These are phyloP conservation scores for Baryphthengus martii DNA, from an alignment of 2,113 vertebrate species.

Conservation along the genomic window DNA sequence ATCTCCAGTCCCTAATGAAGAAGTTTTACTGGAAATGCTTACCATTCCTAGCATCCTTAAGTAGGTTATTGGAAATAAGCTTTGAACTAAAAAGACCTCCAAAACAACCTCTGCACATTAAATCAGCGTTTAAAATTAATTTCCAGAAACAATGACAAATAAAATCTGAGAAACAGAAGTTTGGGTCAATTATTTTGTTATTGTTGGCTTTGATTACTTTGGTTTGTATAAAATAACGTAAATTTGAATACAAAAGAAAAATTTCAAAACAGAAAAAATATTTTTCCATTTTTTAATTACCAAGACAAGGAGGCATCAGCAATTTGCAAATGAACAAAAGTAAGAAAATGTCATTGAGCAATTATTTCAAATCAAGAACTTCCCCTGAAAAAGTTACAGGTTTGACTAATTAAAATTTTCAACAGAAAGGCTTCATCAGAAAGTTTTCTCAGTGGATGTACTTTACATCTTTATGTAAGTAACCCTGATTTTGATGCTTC, in stretches of 20 bases:
- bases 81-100: background rate
- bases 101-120: background rate
- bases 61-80: background rate
- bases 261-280: rapidly evolving
- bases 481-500: background rate
- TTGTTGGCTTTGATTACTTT: background rate
- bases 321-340: background rate
- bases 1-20: background rate
- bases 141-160: background rate
- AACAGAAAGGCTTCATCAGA: background rate
- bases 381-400: background rate
- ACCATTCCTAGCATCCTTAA: background rate
- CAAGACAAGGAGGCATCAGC: background rate
- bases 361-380: background rate
- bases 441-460: background rate
- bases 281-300: background rate
- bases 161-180: background rate
- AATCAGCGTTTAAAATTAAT: background rate
- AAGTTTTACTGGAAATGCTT: background rate
- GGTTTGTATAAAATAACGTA: background rate
- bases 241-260: background rate
- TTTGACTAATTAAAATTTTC: background rate
- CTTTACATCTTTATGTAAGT: background rate
- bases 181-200: background rate
- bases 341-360: background rate